Evolutionary conservation across 2,888 invertebrate genomes (phyloP), one percentile per base, ranked within the genome.

Genomic region (Lagria hirta): DNA sequence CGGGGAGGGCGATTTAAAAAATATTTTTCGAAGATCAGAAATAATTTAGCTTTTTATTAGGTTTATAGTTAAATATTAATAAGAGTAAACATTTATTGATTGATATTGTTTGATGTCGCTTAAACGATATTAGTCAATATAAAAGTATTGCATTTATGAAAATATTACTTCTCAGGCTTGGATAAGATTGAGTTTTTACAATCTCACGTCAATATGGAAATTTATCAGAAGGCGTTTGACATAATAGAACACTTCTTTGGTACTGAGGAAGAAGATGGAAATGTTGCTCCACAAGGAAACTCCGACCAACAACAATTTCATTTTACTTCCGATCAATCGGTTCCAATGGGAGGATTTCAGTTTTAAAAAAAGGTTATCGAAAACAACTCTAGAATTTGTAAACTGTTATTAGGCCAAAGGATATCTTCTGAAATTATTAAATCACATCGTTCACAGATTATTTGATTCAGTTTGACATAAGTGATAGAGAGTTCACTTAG

Each of bases 121-220:
- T n/a, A n/a, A n/a, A n/a, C n/a, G n/a, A n/a, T n/a, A n/a, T n/a
- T n/a, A n/a, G n/a, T n/a, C n/a, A n/a, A n/a, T n/a, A n/a, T n/a
- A n/a, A n/a, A n/a, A n/a, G n/a, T n/a, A n/a, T 42, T 33, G 7
- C 26, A n/a, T n/a, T n/a, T 35, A 13, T 41, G 15, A 24, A 13
- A n/a, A 33, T 11, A 27, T 36, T 17, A 10, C 6, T 21, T 52
- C 72, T 8, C 65, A 92, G 93, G 97, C 66, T 77, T 98, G 69
- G 97, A 98, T 70, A 97, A 97, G 78, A 95, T 98, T 56, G 97
- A 98, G 75, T 97, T 91, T 73, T 78, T 98, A 34, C 97, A 98
- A 72, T 93, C 94, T 26, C 96, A 98, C 70, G 92, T 95, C 71
- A 97, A 97, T 68, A 82, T 90, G 71, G 96, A 97, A 60, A 93